Conservation (phyloP, 2,888 invertebrate genomes). For the Drosophila paramelanica region DNA sequence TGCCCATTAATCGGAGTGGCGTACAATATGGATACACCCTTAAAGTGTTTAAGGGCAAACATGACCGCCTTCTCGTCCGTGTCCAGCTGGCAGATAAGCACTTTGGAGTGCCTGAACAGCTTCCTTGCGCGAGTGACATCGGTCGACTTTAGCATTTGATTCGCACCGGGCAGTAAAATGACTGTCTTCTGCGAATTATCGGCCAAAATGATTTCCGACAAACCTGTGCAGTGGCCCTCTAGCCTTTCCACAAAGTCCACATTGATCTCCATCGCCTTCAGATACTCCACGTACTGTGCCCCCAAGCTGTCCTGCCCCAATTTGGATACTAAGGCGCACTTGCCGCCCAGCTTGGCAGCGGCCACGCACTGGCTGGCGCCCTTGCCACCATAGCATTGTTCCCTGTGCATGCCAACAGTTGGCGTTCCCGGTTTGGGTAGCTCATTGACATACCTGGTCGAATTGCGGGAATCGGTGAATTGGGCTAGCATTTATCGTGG, state of each 20-base stretch:
- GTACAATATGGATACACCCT: constrained; percentile 93
- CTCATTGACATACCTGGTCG: constrained; percentile 90
- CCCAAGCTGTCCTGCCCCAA: constrained; percentile 95
- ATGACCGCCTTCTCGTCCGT: constrained; percentile 90
- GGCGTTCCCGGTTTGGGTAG: constrained; percentile 95
- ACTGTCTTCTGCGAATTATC: constrained; percentile 96
- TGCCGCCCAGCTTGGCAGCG: constrained; percentile 93
- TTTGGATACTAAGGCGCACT: constrained; percentile 93
- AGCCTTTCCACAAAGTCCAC: constrained; percentile 84
- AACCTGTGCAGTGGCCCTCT: constrained; percentile 88
- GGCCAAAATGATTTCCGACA: constrained; percentile 95
- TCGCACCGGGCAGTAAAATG: constrained; percentile 95
- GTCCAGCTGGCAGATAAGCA: constrained; percentile 94
- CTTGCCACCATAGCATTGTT: constrained; percentile 96
- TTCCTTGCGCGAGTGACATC: constrained; percentile 88
- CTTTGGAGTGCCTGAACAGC: constrained; percentile 86
- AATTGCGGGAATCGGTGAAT: not conserved
- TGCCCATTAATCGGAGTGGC: constrained; percentile 92
- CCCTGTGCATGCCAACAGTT: constrained; percentile 91
- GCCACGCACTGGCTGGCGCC: constrained; percentile 98
- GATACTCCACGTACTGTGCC: constrained; percentile 89
- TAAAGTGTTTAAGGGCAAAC: constrained; percentile 88
- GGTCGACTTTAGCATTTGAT: constrained; percentile 87
- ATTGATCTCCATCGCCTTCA: constrained; percentile 88
- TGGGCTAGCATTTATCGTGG: not conserved